Evolutionary conservation across 1,140 invertebrate genomes (phyloP).

Genomic region (Pectinophora gossypiella): DNA sequence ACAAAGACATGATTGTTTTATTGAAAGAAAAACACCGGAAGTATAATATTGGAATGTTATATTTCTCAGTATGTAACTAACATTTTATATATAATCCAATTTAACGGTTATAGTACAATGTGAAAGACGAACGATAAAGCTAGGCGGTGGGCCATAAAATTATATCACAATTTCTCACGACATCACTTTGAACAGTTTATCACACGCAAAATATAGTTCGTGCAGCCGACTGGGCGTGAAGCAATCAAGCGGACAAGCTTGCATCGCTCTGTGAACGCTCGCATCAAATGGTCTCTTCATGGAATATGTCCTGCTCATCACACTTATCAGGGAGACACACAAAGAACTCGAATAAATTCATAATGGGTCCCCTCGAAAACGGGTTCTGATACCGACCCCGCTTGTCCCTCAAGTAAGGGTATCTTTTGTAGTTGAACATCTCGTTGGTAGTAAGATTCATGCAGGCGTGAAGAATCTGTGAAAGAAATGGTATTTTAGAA

Average conservation of each 20-base stretch:
- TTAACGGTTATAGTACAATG: too few relatives aligned
- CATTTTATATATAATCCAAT: too few relatives aligned
- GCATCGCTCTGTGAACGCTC: conserved; percentile 23
- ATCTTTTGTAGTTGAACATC: conserved; percentile 94
- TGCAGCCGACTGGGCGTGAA: too few relatives aligned
- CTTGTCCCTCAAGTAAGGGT: conserved; percentile 91
- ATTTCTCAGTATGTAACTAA: too few relatives aligned
- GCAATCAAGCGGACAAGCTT: not conserved
- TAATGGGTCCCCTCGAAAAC: conserved; percentile 88
- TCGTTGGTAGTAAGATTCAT: conserved; percentile 96
- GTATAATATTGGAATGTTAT: too few relatives aligned
- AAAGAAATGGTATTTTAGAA: conserved; percentile 5
- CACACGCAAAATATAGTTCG: too few relatives aligned
- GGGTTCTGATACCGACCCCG: conserved; percentile 92
- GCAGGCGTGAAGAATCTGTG: conserved; percentile 88
- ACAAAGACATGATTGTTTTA: too few relatives aligned
- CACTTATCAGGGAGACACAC: conserved; percentile 86
- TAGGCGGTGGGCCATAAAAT: too few relatives aligned
- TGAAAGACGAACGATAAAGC: too few relatives aligned
- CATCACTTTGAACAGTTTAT: too few relatives aligned
- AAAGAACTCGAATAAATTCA: conserved; percentile 94
- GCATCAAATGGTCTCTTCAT: conserved; percentile 80
- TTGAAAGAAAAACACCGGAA: too few relatives aligned
- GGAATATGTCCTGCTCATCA: conserved; percentile 83
- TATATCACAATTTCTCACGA: too few relatives aligned